These are phyloP conservation scores for Parauchenoglanis punctatus DNA, from an alignment of 2,797 vertebrate species.

Conservation along the genomic window DNA sequence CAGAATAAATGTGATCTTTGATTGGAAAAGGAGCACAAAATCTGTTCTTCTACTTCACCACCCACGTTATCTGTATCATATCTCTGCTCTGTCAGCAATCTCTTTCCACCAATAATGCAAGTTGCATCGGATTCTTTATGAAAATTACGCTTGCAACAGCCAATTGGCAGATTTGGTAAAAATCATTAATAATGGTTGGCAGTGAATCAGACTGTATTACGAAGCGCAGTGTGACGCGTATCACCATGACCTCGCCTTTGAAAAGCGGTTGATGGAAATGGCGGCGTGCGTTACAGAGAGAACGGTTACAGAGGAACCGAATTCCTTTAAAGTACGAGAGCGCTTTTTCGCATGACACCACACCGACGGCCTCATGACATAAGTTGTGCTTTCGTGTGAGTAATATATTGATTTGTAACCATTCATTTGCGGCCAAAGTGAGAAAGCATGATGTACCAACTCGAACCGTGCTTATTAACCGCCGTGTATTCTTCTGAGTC, in stretches of 20 bases:
- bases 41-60: not conserved
- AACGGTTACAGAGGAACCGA: not conserved
- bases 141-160: not conserved
- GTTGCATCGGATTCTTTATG: not conserved
- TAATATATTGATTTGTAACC: constrained; percentile 1
- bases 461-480: not conserved
- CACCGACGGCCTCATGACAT: not conserved
- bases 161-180: not conserved
- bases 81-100: too few species aligned
- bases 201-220: not conserved
- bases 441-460: not conserved
- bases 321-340: not conserved
- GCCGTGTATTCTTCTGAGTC: not conserved
- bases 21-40: not conserved
- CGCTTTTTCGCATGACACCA: not conserved
- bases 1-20: not conserved
- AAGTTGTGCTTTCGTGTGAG: not conserved
- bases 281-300: not conserved
- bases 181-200: not conserved
- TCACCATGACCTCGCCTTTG: not conserved
- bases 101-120: not conserved
- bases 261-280: not conserved
- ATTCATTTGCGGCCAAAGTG: not conserved
- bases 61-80: too few species aligned
- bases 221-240: not conserved